Percentiles rank a stretch among this genome's conserved stretches.
These are phyloP conservation scores for Pachyseris speciosa DNA, from an alignment of 64 coral and sea anemone genomes.

Conservation along the genomic window DNA sequence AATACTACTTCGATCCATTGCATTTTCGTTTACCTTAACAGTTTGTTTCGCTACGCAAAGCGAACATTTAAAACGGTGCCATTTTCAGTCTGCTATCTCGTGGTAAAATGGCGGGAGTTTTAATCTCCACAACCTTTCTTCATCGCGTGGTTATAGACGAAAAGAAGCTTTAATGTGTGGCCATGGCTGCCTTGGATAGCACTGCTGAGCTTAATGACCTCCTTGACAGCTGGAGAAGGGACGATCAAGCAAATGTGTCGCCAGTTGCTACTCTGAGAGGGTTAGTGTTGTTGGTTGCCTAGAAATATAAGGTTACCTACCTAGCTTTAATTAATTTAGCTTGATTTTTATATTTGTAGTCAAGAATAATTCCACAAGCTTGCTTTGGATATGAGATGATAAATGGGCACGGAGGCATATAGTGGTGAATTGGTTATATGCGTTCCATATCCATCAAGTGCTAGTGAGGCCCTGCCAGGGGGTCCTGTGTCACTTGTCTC, in stretches of 20 bases:
- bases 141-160: background rate
- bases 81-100: background rate
- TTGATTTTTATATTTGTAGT: too few species aligned
- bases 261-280: constrained; percentile 76
- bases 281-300: constrained; percentile 46
- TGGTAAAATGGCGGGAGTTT: constrained; percentile 36
- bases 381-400: too few species aligned
- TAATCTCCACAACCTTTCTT: background rate
- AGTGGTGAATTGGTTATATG: too few species aligned
- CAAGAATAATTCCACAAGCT: too few species aligned
- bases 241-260: constrained; percentile 68
- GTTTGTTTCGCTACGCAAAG: background rate
- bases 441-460: too few species aligned
- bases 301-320: too few species aligned
- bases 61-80: background rate
- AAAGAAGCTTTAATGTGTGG: background rate
- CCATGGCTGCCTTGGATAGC: constrained; percentile 89
- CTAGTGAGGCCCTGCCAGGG: too few species aligned
- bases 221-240: constrained; percentile 85
- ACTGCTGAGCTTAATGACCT: constrained; percentile 68
- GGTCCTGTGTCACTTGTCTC: too few species aligned
- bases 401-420: too few species aligned
- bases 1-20: too few species aligned
- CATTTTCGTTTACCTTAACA: background rate
- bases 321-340: too few species aligned